These are phyloP conservation scores for Papilio dardanus DNA, from an alignment of 1,140 invertebrate species.

Conservation along the genomic window DNA sequence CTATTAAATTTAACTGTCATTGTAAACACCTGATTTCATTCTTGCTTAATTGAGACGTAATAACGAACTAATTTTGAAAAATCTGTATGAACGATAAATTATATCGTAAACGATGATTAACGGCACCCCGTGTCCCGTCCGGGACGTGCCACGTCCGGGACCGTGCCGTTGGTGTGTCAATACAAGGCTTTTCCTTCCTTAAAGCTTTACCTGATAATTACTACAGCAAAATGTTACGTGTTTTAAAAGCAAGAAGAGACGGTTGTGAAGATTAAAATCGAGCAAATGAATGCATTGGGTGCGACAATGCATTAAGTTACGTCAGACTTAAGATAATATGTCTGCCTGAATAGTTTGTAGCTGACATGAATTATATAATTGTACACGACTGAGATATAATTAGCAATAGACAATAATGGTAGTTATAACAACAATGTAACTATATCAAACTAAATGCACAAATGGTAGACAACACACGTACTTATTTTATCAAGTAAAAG, in stretches of 20 bases:
- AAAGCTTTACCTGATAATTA: neutral
- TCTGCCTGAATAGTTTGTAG: neutral
- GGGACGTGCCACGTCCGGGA: too few relatives aligned
- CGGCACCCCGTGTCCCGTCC: too few relatives aligned
- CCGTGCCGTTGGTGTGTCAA: too few relatives aligned
- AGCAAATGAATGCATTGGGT: constrained; percentile 2
- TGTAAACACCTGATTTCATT: neutral
- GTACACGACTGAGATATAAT: neutral
- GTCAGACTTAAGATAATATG: neutral
- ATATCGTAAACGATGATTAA: too few relatives aligned
- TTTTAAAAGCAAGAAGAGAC: neutral
- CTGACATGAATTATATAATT: neutral
- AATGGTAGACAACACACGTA: neutral
- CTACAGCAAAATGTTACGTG: neutral
- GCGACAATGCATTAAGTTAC: constrained; percentile 16
- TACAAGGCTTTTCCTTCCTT: neutral
- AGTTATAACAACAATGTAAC: too few relatives aligned
- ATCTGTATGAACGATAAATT: too few relatives aligned
- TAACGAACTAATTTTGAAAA: too few relatives aligned
- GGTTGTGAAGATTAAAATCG: neutral
- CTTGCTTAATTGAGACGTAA: neutral
- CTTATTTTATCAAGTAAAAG: too few relatives aligned
- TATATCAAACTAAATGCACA: too few relatives aligned
- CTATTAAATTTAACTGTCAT: neutral
- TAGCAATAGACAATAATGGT: too few relatives aligned